phyloP scores from a whole-genome alignment of 2,797 vertebrate genomes.

The Echeneis naucrates region DNA sequence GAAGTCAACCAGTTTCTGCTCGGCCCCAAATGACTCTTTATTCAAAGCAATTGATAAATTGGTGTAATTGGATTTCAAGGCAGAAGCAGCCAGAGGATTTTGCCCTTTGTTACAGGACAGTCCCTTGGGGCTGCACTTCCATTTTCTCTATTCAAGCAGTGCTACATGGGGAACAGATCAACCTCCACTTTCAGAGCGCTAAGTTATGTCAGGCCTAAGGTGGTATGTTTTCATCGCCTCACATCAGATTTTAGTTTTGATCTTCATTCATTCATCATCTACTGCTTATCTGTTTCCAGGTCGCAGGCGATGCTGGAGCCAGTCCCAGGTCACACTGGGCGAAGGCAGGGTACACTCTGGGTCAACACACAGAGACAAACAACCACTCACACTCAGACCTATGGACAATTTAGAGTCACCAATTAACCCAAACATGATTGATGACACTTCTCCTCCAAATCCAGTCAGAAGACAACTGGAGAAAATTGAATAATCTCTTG shows the following conservation, averaged over 20 bases:
- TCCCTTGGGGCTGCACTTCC: conserved; percentile 42
- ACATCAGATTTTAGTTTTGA: conserved; percentile 31
- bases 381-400: too few species aligned
- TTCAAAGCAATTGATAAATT: conserved; percentile 51
- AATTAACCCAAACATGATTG: too few species aligned
- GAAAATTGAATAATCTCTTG: background rate
- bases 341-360: too few species aligned
- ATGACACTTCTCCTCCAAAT: background rate
- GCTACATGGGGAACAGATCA: conserved; percentile 42
- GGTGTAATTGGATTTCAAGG: conserved; percentile 60
- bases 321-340: too few species aligned
- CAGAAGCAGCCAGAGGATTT: conserved; percentile 34
- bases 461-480: background rate
- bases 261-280: too few species aligned
- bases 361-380: too few species aligned
- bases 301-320: too few species aligned
- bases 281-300: too few species aligned
- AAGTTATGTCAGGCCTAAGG: conserved; percentile 33
- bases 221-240: conserved; percentile 21
- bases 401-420: too few species aligned
- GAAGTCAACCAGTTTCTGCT: conserved; percentile 27
- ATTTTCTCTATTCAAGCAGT: conserved; percentile 38
- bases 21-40: conserved; percentile 38
- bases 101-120: conserved; percentile 34
- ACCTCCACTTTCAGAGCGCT: conserved; percentile 31